Evolutionary conservation across 2,888 invertebrate genomes (phyloP).

Genomic region (Amiota communis): DNA sequence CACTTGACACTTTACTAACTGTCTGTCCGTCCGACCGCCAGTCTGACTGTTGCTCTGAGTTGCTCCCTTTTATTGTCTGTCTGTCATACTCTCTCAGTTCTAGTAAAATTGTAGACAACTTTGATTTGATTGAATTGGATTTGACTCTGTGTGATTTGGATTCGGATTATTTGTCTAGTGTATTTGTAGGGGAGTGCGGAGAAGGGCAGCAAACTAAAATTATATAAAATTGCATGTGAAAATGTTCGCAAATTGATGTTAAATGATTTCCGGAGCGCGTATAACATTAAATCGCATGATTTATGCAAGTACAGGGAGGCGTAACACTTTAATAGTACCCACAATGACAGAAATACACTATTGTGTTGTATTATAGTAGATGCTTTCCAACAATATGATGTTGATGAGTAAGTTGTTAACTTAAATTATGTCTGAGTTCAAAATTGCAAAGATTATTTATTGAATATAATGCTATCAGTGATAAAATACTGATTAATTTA

Average conservation of each 20-base stretch:
- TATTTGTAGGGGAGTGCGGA: background rate
- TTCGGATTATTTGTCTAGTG: background rate
- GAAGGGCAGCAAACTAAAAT: background rate
- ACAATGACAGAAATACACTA: too few relatives aligned
- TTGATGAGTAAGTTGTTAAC: too few relatives aligned
- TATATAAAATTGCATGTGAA: constrained; percentile 21
- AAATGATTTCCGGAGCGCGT: constrained; percentile 22
- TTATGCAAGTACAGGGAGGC: background rate
- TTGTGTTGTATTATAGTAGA: too few relatives aligned
- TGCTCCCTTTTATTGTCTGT: background rate
- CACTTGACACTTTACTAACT: background rate
- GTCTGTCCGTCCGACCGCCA: background rate
- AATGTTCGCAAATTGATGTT: constrained; percentile 22
- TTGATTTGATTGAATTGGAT: constrained; percentile 11
- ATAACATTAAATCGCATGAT: background rate
- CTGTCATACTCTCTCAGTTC: background rate
- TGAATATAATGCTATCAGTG: too few relatives aligned
- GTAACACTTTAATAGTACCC: background rate
- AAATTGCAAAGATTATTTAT: too few relatives aligned
- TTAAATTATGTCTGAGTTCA: too few relatives aligned
- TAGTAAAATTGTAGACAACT: background rate
- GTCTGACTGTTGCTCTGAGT: too few relatives aligned
- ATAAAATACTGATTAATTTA: too few relatives aligned
- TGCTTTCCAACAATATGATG: too few relatives aligned
- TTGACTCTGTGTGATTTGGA: background rate